Evolutionary conservation across 2,797 vertebrate genomes (phyloP).

Genomic region (Triplophysa yarkandensis): DNA sequence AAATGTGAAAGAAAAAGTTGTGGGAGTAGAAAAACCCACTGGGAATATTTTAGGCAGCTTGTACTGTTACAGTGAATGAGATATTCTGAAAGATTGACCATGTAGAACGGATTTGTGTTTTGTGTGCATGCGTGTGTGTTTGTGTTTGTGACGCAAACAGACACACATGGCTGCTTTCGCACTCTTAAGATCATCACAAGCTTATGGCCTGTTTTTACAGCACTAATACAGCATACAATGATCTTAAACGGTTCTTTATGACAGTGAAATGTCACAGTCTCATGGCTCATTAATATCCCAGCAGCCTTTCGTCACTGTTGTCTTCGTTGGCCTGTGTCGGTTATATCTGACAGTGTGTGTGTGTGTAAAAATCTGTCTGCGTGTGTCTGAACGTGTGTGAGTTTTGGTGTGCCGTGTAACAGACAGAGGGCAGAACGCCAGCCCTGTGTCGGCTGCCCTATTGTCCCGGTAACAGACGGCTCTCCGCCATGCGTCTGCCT

Average conservation of each 20-base stretch:
- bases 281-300: constrained; percentile 10
- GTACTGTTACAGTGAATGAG: background rate
- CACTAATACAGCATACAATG: background rate
- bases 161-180: background rate
- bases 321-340: background rate
- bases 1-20: no score
- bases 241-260: background rate
- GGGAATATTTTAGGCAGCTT: background rate
- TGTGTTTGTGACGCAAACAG: background rate
- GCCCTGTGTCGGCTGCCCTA: constrained; percentile 37
- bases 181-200: background rate
- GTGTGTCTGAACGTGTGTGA: constrained; percentile 37
- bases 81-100: background rate
- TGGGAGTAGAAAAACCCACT: no score
- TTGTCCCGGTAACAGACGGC: constrained; percentile 55
- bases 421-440: constrained; percentile 44
- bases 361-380: constrained; percentile 17
- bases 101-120: constrained; percentile 11
- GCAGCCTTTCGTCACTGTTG: background rate
- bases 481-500: constrained; percentile 51
- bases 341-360: constrained; percentile 23
- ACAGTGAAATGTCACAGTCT: constrained; percentile 1
- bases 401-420: constrained; percentile 23
- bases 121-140: background rate
- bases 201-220: background rate